phyloP scores from a whole-genome alignment of 1,140 invertebrate genomes.

The Tyrophagus putrescentiae region DNA sequence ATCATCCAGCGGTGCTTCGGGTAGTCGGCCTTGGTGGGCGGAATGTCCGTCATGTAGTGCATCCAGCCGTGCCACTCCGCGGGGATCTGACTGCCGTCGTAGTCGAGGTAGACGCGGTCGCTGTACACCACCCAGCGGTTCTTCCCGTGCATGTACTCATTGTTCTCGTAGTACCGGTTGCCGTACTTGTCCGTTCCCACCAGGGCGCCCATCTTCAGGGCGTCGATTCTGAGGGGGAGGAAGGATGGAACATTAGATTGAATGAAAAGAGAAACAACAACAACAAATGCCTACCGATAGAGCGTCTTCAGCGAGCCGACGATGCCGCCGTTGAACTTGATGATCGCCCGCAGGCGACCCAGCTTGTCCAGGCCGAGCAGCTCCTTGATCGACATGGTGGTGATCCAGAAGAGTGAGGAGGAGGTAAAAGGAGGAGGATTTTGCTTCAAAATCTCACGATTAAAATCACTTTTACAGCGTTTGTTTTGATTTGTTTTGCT shows the following conservation, averaged over 20 bases:
- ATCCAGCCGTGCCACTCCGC: constrained; percentile 73
- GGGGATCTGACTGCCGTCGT: constrained; percentile 84
- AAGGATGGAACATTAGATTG: background rate
- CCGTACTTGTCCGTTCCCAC: constrained; percentile 91
- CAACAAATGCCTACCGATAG: constrained; percentile 51
- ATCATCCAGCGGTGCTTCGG: constrained; percentile 61
- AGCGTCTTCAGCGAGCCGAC: constrained; percentile 48
- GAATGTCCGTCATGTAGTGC: constrained; percentile 63
- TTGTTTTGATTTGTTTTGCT: too few species aligned
- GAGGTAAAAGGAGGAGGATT: too few species aligned
- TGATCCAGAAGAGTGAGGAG: too few species aligned
- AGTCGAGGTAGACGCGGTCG: constrained; percentile 57
- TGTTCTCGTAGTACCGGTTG: constrained; percentile 92
- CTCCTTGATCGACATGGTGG: constrained; percentile 13
- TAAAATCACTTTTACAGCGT: too few species aligned
- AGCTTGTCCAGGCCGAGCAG: constrained; percentile 55
- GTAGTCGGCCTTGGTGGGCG: constrained; percentile 41
- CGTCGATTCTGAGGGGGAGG: constrained; percentile 60
- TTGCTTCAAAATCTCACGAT: too few species aligned
- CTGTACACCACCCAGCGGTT: constrained; percentile 88
- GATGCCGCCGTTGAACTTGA: constrained; percentile 62
- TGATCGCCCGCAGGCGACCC: constrained; percentile 45
- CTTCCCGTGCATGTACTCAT: constrained; percentile 67
- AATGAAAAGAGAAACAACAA: background rate
- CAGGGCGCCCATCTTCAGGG: constrained; percentile 62